These are phyloP conservation scores for Nothobranchius kuhntae DNA, from an alignment of 2,113 vertebrate species.

Conservation along the genomic window DNA sequence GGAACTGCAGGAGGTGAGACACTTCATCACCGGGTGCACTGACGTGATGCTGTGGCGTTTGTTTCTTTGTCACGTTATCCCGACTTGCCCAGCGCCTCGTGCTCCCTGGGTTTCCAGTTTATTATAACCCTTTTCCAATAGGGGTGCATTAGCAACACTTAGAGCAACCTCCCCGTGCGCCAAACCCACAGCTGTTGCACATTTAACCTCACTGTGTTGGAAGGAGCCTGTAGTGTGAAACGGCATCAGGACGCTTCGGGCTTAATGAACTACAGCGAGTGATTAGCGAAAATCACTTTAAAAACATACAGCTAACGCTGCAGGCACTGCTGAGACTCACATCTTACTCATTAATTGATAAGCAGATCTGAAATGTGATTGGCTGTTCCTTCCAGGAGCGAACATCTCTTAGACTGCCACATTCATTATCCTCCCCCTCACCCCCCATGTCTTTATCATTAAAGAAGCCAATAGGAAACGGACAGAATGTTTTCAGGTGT, in stretches of 20 bases:
- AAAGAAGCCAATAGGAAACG: conserved; percentile 45
- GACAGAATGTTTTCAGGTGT: conserved; percentile 58
- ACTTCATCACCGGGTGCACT: conserved; percentile 20
- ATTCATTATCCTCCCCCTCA: conserved; percentile 33
- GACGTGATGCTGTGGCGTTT: not conserved
- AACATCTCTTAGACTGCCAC: conserved; percentile 29
- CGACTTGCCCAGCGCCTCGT: not conserved
- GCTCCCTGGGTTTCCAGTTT: conserved; percentile 7
- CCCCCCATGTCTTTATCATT: conserved; percentile 44
- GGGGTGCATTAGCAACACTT: conserved; percentile 36
- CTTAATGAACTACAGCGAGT: conserved; percentile 52
- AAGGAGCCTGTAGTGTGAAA: conserved; percentile 35
- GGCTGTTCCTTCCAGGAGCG: conserved; percentile 48
- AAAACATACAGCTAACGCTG: conserved; percentile 38
- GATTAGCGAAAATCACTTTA: conserved; percentile 42
- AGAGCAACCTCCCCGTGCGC: conserved; percentile 10
- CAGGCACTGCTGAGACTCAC: conserved; percentile 39
- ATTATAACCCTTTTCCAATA: conserved; percentile 13
- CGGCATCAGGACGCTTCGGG: conserved; percentile 23
- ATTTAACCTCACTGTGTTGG: conserved; percentile 15
- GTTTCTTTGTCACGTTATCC: conserved; percentile 16
- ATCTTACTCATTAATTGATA: conserved; percentile 64
- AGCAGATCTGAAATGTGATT: conserved; percentile 57
- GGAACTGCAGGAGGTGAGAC: conserved; percentile 2
- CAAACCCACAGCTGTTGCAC: conserved; percentile 37